Conservation (phyloP, 2,888 invertebrate genomes). For the Nemurella pictetii region DNA sequence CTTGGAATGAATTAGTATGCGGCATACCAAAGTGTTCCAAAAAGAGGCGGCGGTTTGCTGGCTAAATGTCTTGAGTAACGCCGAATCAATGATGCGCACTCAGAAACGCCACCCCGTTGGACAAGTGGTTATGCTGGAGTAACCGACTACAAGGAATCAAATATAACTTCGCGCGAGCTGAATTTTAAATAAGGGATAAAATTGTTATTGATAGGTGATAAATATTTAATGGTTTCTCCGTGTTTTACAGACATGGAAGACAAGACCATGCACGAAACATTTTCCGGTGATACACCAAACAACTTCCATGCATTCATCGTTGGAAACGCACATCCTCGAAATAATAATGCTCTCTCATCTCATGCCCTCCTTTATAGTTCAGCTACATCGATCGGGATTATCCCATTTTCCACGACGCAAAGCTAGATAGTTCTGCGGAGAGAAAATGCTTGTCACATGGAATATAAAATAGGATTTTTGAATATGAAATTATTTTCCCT, state of each 20-base stretch:
- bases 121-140: neutral
- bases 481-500: constrained; percentile 17
- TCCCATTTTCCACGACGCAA: neutral
- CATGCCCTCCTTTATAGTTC: neutral
- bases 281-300: neutral
- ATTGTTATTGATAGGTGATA: neutral
- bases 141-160: neutral
- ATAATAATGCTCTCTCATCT: neutral
- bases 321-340: neutral
- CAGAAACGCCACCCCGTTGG: neutral
- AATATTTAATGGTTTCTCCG: neutral
- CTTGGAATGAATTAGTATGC: constrained; percentile 12
- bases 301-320: no score
- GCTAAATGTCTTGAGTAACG: neutral
- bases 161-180: neutral
- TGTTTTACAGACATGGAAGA: neutral
- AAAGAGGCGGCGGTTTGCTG: neutral
- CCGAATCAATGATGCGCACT: neutral
- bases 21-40: neutral
- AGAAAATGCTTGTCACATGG: constrained; percentile 5
- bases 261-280: neutral
- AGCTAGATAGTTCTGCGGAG: neutral
- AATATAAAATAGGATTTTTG: constrained; percentile 23
- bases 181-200: neutral
- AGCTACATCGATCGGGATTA: neutral